phyloP scores from a whole-genome alignment of 2,888 invertebrate genomes.

The Agonopterix subpropinquella region DNA sequence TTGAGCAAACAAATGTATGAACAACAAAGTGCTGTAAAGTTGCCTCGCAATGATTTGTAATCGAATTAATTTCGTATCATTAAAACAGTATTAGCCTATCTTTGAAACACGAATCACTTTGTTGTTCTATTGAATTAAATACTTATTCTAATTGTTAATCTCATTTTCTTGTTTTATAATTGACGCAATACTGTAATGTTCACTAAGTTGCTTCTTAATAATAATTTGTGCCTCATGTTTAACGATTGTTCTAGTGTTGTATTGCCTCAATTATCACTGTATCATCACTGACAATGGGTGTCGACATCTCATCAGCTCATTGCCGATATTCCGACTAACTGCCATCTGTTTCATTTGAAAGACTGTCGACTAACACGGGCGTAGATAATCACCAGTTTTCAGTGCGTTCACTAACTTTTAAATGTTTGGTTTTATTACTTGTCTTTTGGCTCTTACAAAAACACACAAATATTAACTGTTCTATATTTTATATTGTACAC shows the following conservation, averaged over 20 bases:
- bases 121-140: constrained; percentile 2
- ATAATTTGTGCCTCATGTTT: not conserved
- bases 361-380: constrained; percentile 55
- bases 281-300: constrained; percentile 40
- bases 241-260: constrained; percentile 16
- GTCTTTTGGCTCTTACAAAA: constrained; percentile 40
- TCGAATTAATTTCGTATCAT: not conserved
- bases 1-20: constrained; percentile 40
- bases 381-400: constrained; percentile 37
- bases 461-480: not conserved
- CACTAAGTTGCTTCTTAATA: not conserved
- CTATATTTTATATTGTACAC: too few relatives aligned
- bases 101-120: not conserved
- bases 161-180: constrained; percentile 14
- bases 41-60: not conserved
- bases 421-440: constrained; percentile 49
- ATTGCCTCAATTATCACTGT: constrained; percentile 48
- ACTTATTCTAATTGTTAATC: constrained; percentile 13
- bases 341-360: constrained; percentile 26
- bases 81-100: not conserved
- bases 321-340: constrained; percentile 43
- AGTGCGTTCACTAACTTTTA: constrained; percentile 54
- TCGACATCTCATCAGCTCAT: constrained; percentile 21
- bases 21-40: constrained; percentile 35
- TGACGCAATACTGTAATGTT: constrained; percentile 21